These are phyloP conservation scores for Solenodon paradoxus DNA, from an alignment of 2,113 vertebrate genomes.

Conservation along the genomic window DNA sequence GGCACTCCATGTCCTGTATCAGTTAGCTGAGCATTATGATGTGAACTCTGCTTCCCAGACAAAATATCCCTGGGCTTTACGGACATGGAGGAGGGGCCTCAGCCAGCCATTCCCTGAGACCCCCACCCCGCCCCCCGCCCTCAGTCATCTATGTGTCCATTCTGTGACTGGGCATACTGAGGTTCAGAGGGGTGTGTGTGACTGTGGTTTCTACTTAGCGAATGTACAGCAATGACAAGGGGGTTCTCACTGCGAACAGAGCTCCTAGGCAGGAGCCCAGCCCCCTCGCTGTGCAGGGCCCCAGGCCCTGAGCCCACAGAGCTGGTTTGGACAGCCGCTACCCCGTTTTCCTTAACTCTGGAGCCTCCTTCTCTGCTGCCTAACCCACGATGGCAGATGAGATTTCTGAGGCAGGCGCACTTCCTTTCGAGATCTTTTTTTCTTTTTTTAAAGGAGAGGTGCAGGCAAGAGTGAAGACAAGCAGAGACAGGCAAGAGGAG, in stretches of 20 bases:
- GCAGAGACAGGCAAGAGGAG: too few relatives aligned
- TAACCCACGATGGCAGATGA: neutral
- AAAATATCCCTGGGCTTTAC: neutral
- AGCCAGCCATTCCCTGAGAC: neutral
- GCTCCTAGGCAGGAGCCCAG: neutral
- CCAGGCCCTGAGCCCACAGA: neutral
- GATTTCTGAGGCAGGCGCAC: neutral
- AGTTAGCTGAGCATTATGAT: fast-evolving
- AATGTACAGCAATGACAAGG: neutral
- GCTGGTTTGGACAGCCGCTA: neutral
- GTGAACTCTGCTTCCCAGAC: neutral
- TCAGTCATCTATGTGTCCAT: neutral
- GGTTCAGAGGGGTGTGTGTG: neutral
- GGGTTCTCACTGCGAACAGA: neutral
- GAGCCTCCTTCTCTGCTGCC: neutral
- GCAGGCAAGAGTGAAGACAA: too few relatives aligned
- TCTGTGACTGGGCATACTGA: neutral
- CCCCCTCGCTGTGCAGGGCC: neutral
- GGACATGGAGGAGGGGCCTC: neutral
- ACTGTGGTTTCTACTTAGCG: fast-evolving
- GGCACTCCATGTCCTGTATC: fast-evolving
- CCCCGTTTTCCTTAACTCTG: neutral
- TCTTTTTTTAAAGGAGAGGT: too few relatives aligned
- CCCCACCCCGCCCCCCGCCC: too few relatives aligned
- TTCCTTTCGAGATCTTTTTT: neutral